Evolutionary conservation across 1,140 invertebrate species (phyloP), one percentile per base, ranked within the genome.

Genomic region (Camponotus pennsylvanicus): DNA sequence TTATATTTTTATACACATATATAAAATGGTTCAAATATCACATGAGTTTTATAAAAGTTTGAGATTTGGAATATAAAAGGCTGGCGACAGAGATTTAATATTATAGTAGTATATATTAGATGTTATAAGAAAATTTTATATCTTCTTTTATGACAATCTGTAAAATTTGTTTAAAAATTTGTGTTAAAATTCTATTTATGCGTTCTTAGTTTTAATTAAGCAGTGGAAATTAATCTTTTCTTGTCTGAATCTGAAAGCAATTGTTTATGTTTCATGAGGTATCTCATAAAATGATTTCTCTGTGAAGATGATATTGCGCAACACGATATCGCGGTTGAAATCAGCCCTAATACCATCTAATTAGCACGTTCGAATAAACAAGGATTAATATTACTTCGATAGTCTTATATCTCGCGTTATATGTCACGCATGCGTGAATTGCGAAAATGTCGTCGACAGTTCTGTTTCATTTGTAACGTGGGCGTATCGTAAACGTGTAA

Each of bases 381-480:
- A 61, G 69, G 55, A 83, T 63, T 73, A 61, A 83, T 69, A 83
- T 83, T 83, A 75, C 13, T 32, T 13, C 27, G 67, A 55, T 73
- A 73, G 73, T 82, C 15, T 82, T 61, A 37, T 73, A 82, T 63
- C 79, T 59, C 40, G n/a, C 21, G 64, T 55, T 75, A 75, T 75
- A 75, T 83, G 57, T 73, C 13, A 37, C 45, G 27, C 71, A n/a
- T 32, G 49, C 15, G 32, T 37, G 4, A 79, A 73, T 63, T 52
- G 42, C 57, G 49, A 27, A 59, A 42, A 49, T 6, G 9, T 8
- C 49, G 37, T 52, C 15, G 52, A 63, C 11, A 55, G 37, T 9
- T 37, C 6, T 11, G 32, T 71, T 40, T 49, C 67, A 61, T 73
- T 59, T 73, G 52, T 45, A 45, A 73, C 49, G 80, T 86, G 64